A percentile compares a stretch with the other conserved stretches of the same genome.
These are phyloP conservation scores for Poeciliopsis occidentalis DNA, from an alignment of 2,113 vertebrate species.

Conservation along the genomic window DNA sequence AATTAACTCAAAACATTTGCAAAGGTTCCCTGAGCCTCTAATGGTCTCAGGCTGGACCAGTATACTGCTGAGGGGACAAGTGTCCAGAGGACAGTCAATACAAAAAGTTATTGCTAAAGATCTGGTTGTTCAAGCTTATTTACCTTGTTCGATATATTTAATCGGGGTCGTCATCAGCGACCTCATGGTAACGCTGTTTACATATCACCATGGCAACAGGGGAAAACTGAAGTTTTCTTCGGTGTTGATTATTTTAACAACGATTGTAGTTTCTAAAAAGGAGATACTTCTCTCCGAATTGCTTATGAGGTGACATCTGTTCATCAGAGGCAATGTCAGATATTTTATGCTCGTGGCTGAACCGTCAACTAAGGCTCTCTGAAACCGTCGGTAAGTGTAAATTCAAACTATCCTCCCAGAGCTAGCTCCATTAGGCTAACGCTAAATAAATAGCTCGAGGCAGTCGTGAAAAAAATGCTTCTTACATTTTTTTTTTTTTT, in stretches of 20 bases:
- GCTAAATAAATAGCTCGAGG: not conserved
- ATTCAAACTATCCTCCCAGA: not conserved
- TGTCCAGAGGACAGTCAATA: too few relatives aligned
- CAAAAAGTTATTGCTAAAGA: too few relatives aligned
- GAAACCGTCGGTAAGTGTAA: slow-evolving; percentile 84
- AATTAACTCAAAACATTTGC: too few relatives aligned
- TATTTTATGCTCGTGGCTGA: slow-evolving; percentile 91
- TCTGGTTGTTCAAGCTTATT: too few relatives aligned
- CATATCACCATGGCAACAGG: slow-evolving; percentile 4
- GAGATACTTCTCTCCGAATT: not conserved
- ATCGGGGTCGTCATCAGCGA: not conserved
- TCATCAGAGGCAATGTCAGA: slow-evolving; percentile 80
- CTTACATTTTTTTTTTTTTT: not conserved
- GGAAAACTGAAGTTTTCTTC: not conserved
- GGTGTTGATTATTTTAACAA: not conserved
- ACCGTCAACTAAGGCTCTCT: slow-evolving; percentile 86
- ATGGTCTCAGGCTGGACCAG: too few relatives aligned
- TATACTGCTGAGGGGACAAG: too few relatives aligned
- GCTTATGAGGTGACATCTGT: not conserved
- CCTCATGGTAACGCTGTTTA: not conserved
- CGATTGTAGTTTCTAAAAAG: not conserved
- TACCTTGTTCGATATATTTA: too few relatives aligned
- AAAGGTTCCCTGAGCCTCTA: too few relatives aligned
- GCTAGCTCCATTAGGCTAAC: slow-evolving; percentile 9
- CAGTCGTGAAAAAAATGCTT: not conserved